Conservation (phyloP, 2,888 invertebrate genomes). For the Caenorhabditis virilis region DNA sequence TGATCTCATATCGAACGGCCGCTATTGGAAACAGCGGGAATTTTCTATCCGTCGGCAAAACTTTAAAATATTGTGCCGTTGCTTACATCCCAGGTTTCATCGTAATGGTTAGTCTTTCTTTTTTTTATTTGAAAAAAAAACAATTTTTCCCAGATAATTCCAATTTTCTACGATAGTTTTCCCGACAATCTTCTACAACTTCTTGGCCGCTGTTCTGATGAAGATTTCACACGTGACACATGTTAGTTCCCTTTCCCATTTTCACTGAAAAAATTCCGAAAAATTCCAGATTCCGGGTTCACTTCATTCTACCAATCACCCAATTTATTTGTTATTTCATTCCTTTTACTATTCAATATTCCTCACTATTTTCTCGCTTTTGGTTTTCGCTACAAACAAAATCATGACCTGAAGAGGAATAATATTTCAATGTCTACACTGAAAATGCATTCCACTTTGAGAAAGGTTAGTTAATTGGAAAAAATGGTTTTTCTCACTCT, state of each 20-base stretch:
- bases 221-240: conserved; percentile 17
- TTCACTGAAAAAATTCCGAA: background rate
- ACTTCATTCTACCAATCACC: conserved; percentile 33
- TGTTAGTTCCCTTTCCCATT: conserved; percentile 1
- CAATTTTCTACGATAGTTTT: background rate
- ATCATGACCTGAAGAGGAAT: conserved; percentile 24
- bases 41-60: background rate
- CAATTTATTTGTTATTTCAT: conserved; percentile 7
- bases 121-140: background rate
- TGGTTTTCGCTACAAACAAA: conserved; percentile 34
- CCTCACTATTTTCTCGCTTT: conserved; percentile 27
- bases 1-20: conserved; percentile 31
- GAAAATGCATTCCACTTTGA: conserved; percentile 25
- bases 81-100: conserved; percentile 25
- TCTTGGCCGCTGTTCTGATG: conserved; percentile 20
- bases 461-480: no score
- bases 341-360: conserved; percentile 20
- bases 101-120: conserved; percentile 14
- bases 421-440: conserved; percentile 26
- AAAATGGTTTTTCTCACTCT: no score
- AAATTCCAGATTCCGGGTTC: conserved; percentile 19
- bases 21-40: conserved; percentile 2
- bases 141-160: background rate
- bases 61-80: conserved; percentile 9
- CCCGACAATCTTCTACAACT: conserved; percentile 8